Evolutionary conservation across 2,797 vertebrate species (phyloP), one percentile per base, ranked within the genome.

Genomic region (Tapirus indicus): DNA sequence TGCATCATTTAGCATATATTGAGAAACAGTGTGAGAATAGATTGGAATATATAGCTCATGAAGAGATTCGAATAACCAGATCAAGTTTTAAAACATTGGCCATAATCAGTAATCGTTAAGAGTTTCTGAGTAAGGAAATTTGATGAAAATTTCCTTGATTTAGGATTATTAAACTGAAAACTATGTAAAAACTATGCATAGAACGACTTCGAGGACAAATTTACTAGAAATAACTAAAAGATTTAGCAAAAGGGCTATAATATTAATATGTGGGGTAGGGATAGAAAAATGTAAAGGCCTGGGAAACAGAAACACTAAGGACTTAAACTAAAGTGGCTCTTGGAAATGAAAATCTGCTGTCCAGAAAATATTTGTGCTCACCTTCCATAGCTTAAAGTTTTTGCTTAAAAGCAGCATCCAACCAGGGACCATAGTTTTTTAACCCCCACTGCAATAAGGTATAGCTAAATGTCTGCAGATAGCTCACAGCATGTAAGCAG

Each of bases 1-100:
- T 80, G 75, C 88, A 94, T 97, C 90, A 92, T 93, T 97, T 97
- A 96, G 96, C 91, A 97, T 97, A 96, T 92, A 95, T 97, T 97
- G 71, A 97, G 93, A 97, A 97, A 97, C 94, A 95, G 97, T 97
- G 95, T 97, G 97, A 98, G 91, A 95, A 96, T 79, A 82, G 69
- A 52, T 79, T 87, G 58, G 21, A 89, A 97, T 97, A 95, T 92
- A 95, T 85, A 95, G 83, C 49, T 95, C 52, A 64, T 41, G 54
- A 52, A 87, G 20, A 54, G 77, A 91, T 95, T 38, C 14, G 20
- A 97, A 97, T 77, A 93, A 93, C 92, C 64, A 93, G 38, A 95
- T 92, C 44, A 77, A 79, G 89, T 47, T 95, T 84, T 90, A 91
- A 95, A 95, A 85, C 75, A 58, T 47, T 80, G 80, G 17, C 64